A percentile compares a stretch with the other conserved stretches of the same genome.
These are phyloP conservation scores for Anabacerthia variegaticeps DNA, from an alignment of 2,797 vertebrate genomes.

Conservation along the genomic window DNA sequence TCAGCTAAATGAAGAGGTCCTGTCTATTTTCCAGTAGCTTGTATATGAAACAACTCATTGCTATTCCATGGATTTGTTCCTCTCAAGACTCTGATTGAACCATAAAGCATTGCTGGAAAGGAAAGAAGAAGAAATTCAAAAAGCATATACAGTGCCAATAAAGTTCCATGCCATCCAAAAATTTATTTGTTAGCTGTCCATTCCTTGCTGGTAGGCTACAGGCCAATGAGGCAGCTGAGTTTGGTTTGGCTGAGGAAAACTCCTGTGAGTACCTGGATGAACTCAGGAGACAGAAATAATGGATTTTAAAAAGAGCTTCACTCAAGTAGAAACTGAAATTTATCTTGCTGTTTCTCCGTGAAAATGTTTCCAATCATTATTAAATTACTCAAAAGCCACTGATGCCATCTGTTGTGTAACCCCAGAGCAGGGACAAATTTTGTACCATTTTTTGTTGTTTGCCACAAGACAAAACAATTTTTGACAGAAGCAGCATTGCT, in stretches of 20 bases:
- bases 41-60: not conserved
- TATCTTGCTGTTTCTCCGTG: not conserved
- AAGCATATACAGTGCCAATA: not conserved
- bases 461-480: not conserved
- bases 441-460: not conserved
- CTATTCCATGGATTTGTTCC: not conserved
- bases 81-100: not conserved
- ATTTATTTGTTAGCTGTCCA: not conserved
- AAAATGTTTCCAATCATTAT: not conserved
- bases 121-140: not conserved
- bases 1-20: not conserved
- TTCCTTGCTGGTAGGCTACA: not conserved
- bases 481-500: slow-evolving; percentile 13
- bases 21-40: not conserved
- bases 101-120: not conserved
- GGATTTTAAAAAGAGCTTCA: not conserved
- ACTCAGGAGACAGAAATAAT: not conserved
- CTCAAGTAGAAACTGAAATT: not conserved
- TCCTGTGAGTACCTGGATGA: not conserved
- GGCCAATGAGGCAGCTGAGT: rapidly evolving
- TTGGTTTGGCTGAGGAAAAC: not conserved
- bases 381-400: not conserved
- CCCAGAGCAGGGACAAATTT: not conserved
- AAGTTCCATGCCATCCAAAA: not conserved
- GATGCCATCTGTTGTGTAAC: not conserved